Conservation (phyloP, 2,113 vertebrate genomes). For the Circaetus cinerascens region DNA sequence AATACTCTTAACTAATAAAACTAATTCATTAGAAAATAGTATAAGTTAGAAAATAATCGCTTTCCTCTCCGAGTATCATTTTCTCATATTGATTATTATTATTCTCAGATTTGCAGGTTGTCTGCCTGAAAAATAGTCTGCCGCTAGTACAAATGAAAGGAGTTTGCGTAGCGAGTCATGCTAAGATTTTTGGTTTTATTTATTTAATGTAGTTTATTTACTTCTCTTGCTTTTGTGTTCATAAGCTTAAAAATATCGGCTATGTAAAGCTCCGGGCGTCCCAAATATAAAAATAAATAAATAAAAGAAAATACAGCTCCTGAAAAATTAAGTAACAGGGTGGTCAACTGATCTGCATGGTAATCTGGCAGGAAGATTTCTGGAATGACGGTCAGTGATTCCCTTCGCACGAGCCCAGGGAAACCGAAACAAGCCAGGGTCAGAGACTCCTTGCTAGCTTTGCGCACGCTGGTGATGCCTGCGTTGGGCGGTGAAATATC, state of each 20-base stretch:
- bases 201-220: background rate
- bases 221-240: background rate
- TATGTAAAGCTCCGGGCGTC: background rate
- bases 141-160: background rate
- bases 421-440: background rate
- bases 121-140: conserved; percentile 4
- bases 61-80: background rate
- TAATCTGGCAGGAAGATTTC: background rate
- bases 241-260: background rate
- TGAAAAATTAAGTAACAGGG: background rate
- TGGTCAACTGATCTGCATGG: background rate
- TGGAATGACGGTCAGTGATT: background rate
- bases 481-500: background rate
- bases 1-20: background rate
- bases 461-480: background rate
- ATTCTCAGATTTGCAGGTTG: background rate
- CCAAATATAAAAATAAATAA: background rate
- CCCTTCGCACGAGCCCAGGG: background rate
- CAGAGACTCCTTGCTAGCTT: background rate
- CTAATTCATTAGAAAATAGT: background rate
- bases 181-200: background rate
- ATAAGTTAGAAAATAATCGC: background rate
- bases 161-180: background rate
- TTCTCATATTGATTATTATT: conserved; percentile 16
- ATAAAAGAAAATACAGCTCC: background rate